These are phyloP conservation scores for Ramazzottius varieornatus DNA, from an alignment of 2,888 invertebrate species.

Conservation along the genomic window DNA sequence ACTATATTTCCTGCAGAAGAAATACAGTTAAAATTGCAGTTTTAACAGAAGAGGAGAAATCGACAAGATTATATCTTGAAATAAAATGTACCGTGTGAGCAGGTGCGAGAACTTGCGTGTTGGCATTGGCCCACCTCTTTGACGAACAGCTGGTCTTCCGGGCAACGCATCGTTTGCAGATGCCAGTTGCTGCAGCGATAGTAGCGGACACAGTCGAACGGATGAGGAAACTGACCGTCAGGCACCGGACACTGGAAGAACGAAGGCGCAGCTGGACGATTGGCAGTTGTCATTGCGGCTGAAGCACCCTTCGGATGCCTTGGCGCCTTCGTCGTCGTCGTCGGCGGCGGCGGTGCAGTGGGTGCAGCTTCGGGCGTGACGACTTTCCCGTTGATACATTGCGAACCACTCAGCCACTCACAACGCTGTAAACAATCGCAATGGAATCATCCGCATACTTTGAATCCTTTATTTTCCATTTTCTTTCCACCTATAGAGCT, in stretches of 20 bases:
- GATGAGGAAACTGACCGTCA: background rate
- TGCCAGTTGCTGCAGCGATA: constrained; percentile 55
- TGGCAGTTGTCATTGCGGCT: background rate
- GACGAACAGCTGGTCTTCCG: background rate
- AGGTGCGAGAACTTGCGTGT: background rate
- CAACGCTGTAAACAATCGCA: background rate
- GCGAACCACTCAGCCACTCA: background rate
- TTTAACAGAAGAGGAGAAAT: background rate
- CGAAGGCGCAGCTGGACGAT: background rate
- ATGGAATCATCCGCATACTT: too few species aligned
- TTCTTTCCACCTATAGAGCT: too few species aligned
- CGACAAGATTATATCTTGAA: background rate
- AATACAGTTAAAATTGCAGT: constrained; percentile 5
- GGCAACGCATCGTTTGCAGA: constrained; percentile 23
- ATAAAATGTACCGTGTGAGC: background rate
- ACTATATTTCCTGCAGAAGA: constrained; percentile 47
- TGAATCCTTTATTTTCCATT: too few species aligned
- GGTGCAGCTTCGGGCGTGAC: background rate
- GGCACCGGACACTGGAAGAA: background rate
- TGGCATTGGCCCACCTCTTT: background rate
- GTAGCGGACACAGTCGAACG: constrained; percentile 28
- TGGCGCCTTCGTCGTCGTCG: background rate
- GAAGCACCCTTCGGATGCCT: background rate
- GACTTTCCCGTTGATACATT: background rate
- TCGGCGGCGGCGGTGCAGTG: background rate